Evolutionary conservation across 1,140 invertebrate genomes (phyloP), one percentile per base, ranked within the genome.

Genomic region (Druon quercuslanigerum): DNA sequence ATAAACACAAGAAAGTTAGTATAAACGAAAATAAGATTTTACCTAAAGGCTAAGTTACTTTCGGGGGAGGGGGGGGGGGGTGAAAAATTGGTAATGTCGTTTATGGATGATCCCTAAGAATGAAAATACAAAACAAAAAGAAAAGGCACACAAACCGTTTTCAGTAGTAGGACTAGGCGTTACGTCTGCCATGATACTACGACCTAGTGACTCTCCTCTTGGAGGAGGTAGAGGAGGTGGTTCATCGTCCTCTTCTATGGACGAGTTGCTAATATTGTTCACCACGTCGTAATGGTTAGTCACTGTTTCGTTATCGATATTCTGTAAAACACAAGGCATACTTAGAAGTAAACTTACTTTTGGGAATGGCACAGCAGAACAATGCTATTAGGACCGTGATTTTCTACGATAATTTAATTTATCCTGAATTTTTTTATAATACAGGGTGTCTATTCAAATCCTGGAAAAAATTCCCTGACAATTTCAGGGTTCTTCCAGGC

Each of bases 161-260:
- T 88, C 87, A 20, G 79, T 83, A 16, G 79, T 84, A 17, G 84
- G 80, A 78, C 85, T 89, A 16, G 89, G 82, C 46, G 85, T 86
- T 46, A 84, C 77, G 60, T 90, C 88, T 66, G 85, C 73, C 73
- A 84, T 90, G 74, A 87, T 85, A 77, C 86, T 90, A 78, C 87
- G 88, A n/a, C 85, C 84, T 76, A 93, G 89, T 71, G 93, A 94
- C 78, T 93, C 93, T 51, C 90, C 91, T 86, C 94, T 88, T 19
- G 93, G 93, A 40, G 94, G 94, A 40, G 93, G 93, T 33, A 93
- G 84, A 78, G 94, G 94, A 74, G 94, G 93, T 73, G 93, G 92
- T 84, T 93, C 93, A 52, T 92, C 91, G 66, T 93, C 92, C 74
- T 90, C 89, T 51, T 91, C 90, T 51, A 84, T 74, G 16, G 83